A percentile compares a stretch with the other conserved stretches of the same genome.
Conservation (phyloP, 2,888 invertebrate species). For the Sialis lutaria region DNA sequence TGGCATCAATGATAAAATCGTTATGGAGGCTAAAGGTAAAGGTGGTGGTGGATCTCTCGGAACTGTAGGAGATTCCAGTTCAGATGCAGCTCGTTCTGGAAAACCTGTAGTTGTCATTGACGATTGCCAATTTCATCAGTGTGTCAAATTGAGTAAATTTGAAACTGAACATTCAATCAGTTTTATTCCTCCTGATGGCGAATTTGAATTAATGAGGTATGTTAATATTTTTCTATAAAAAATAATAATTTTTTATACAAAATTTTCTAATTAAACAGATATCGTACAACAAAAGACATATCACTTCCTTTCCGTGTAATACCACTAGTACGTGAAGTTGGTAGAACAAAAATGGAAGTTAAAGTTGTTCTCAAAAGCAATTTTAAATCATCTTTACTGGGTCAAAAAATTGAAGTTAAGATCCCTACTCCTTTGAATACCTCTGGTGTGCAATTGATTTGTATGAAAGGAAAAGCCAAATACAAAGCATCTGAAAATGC, state of each 20-base stretch:
- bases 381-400: constrained; percentile 93
- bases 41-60: constrained; percentile 49
- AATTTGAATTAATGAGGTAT: constrained; percentile 97
- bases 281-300: constrained; percentile 98
- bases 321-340: constrained; percentile 93
- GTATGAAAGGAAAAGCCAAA: constrained; percentile 97
- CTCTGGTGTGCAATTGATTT: constrained; percentile 96
- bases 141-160: constrained; percentile 98
- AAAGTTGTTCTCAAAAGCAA: constrained; percentile 98
- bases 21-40: constrained; percentile 89
- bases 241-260: not conserved
- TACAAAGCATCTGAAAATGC: constrained; percentile 99
- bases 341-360: constrained; percentile 99
- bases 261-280: constrained; percentile 35
- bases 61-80: constrained; percentile 39
- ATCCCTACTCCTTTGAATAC: constrained; percentile 98
- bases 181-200: constrained; percentile 99
- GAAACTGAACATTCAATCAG: constrained; percentile 99
- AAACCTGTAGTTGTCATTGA: constrained; percentile 99
- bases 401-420: constrained; percentile 98
- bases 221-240: constrained; percentile 2
- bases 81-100: constrained; percentile 74
- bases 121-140: constrained; percentile 99
- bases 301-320: constrained; percentile 98
- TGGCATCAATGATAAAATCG: constrained; percentile 98